Conservation (phyloP, 2,797 vertebrate species). For the Vespertilio murinus region DNA sequence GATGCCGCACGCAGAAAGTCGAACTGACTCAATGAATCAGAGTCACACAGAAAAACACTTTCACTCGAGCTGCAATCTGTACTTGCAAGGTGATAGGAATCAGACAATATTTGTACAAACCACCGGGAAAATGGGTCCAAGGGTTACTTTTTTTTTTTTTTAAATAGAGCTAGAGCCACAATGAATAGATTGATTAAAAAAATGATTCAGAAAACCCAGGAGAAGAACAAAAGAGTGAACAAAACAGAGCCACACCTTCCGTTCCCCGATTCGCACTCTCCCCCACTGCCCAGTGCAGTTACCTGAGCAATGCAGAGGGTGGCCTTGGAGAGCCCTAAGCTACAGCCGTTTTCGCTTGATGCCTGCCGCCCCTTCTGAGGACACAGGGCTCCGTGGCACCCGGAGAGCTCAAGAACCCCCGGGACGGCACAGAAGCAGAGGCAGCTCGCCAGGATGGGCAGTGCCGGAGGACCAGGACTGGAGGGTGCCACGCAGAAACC, state of each 20-base stretch:
- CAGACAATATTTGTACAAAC: conserved; percentile 1
- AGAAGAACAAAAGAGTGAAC: not conserved
- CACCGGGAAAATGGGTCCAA: conserved; percentile 10
- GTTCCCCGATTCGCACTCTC: not conserved
- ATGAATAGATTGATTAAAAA: not conserved
- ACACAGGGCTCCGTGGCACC: not conserved
- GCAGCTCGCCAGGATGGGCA: not conserved
- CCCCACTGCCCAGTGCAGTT: not conserved
- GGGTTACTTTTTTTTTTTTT: not conserved
- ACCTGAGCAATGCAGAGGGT: not conserved
- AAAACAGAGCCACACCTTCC: not conserved
- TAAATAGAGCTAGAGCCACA: not conserved
- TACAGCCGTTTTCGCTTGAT: not conserved
- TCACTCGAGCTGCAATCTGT: conserved; percentile 5
- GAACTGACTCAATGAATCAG: not conserved
- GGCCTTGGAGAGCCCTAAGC: not conserved
- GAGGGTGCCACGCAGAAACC: not conserved
- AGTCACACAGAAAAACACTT: not conserved
- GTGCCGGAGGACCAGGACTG: not conserved
- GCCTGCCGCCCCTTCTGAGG: not conserved
- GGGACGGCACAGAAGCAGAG: not conserved
- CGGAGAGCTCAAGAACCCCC: not conserved
- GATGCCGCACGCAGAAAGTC: not conserved
- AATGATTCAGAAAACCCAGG: not conserved
- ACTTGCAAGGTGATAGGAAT: not conserved